phyloP scores from a whole-genome alignment of 2,888 invertebrate species.

The Neoscelio sp. region DNA sequence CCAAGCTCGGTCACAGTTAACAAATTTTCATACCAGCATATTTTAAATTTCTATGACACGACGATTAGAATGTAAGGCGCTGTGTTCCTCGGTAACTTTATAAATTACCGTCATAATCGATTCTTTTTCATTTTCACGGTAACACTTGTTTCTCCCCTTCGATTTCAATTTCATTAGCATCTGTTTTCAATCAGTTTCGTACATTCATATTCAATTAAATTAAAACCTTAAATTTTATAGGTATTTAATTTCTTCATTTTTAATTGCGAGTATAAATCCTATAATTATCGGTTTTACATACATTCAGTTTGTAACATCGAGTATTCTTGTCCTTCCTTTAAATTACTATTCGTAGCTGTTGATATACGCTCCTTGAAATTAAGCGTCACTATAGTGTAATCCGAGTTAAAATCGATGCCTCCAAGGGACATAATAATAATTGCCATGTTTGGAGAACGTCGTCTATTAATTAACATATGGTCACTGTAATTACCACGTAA shows the following conservation, averaged over 20 bases:
- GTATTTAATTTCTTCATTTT: conserved; percentile 18
- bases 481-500: conserved; percentile 7
- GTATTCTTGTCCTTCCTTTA: conserved; percentile 33
- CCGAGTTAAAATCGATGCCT: conserved; percentile 13
- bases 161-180: conserved; percentile 11
- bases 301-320: not conserved
- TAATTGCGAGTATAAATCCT: conserved; percentile 20
- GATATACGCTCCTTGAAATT: conserved; percentile 47
- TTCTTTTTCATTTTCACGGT: conserved; percentile 39
- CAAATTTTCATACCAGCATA: not conserved
- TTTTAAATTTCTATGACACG: not conserved
- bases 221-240: not conserved
- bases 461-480: conserved; percentile 32
- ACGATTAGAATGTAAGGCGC: conserved; percentile 2
- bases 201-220: not conserved
- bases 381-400: conserved; percentile 18
- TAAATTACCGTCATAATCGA: conserved; percentile 4
- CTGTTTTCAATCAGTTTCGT: not conserved
- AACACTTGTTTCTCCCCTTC: not conserved
- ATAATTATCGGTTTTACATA: conserved; percentile 17
- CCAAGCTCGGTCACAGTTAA: conserved; percentile 11
- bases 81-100: not conserved
- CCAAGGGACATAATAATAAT: conserved; percentile 17
- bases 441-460: conserved; percentile 16
- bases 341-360: conserved; percentile 41